Conservation (phyloP, 2,113 vertebrate species). For the Herpetotheres cachinnans region DNA sequence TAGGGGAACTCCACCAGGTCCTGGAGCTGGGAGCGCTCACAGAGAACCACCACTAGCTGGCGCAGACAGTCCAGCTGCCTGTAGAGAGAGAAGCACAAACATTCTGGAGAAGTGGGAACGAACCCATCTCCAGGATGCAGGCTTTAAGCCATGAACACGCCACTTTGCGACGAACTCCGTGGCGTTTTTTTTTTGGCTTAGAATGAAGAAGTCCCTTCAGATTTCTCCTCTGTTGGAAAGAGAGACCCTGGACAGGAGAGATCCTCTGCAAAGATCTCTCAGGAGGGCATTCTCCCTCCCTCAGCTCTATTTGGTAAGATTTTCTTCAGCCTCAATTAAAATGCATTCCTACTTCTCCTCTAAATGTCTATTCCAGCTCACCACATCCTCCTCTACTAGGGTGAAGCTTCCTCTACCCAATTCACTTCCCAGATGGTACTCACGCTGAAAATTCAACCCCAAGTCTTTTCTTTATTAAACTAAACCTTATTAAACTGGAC, state of each 20-base stretch:
- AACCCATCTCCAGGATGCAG: neutral
- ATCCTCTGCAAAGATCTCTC: neutral
- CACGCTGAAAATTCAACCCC: neutral
- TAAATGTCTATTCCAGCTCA: neutral
- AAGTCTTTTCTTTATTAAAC: neutral
- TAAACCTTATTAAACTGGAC: no score
- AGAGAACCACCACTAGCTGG: constrained; percentile 93
- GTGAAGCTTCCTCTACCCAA: neutral
- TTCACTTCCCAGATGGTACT: neutral
- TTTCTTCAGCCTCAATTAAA: neutral
- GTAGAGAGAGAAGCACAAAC: neutral
- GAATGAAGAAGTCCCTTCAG: neutral
- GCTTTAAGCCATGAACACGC: neutral
- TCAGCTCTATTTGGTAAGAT: neutral
- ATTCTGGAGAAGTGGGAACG: neutral
- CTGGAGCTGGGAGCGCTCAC: constrained; percentile 90
- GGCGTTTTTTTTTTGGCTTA: neutral
- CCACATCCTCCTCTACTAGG: neutral
- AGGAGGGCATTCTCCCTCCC: neutral
- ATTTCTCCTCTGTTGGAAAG: neutral
- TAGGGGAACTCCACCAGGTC: constrained; percentile 94
- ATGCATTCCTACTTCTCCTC: neutral
- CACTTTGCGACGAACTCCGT: fast-evolving
- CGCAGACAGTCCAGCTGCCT: constrained; percentile 95
- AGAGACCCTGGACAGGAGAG: neutral